These are phyloP conservation scores for Melieria omissa DNA, from an alignment of 2,888 invertebrate genomes.

Conservation along the genomic window DNA sequence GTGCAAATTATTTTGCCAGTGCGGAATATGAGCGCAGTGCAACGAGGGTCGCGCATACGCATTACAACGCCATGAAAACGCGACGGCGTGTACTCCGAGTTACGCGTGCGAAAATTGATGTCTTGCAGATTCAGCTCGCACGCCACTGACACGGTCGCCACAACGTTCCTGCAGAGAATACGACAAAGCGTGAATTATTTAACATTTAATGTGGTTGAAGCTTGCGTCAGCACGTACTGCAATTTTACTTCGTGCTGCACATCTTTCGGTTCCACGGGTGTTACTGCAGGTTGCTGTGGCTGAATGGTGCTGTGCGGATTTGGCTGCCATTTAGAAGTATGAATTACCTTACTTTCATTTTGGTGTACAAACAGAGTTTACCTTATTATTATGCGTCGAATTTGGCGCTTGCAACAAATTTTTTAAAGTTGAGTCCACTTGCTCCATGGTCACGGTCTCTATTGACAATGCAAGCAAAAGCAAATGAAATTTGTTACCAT, in stretches of 20 bases:
- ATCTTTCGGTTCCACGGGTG: constrained; percentile 71
- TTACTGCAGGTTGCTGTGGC: constrained; percentile 68
- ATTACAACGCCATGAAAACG: constrained; percentile 86
- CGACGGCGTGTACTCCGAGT: constrained; percentile 85
- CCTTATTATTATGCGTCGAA: no score
- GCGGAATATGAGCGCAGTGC: constrained; percentile 77
- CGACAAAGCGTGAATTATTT: background rate
- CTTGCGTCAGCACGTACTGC: constrained; percentile 67
- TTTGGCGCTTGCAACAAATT: no score
- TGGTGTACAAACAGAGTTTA: no score
- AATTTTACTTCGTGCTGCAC: constrained; percentile 73
- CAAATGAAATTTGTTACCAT: no score
- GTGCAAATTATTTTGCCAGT: constrained; percentile 88
- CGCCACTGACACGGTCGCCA: constrained; percentile 80
- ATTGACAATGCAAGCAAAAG: no score
- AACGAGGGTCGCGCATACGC: constrained; percentile 82
- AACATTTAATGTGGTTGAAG: background rate
- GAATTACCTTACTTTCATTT: background rate
- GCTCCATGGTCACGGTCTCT: no score
- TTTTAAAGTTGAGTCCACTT: no score
- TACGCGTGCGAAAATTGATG: constrained; percentile 82
- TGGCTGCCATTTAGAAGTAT: background rate
- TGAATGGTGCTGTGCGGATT: constrained; percentile 58
- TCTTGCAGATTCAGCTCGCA: constrained; percentile 78
- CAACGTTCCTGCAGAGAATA: constrained; percentile 75